These are phyloP conservation scores for Heliconius charithonia DNA, from an alignment of 2,888 invertebrate genomes.

Conservation along the genomic window DNA sequence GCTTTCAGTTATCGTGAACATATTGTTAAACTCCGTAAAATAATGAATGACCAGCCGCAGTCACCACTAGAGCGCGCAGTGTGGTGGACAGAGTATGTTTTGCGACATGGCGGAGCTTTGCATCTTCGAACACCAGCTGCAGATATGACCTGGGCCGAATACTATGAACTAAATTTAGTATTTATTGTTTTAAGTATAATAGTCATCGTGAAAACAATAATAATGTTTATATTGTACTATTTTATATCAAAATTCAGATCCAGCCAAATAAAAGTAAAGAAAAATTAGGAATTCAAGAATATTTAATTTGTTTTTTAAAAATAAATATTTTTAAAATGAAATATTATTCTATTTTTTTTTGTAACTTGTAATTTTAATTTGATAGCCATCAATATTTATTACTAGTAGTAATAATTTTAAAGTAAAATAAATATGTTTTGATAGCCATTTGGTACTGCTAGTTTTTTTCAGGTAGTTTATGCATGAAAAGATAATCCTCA, in stretches of 20 bases:
- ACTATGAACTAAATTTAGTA: slow-evolving; percentile 51
- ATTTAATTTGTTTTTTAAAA: too few species aligned
- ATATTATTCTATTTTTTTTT: too few species aligned
- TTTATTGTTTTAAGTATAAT: slow-evolving; percentile 31
- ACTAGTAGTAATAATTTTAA: too few species aligned
- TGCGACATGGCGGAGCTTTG: slow-evolving; percentile 63
- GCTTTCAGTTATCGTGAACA: slow-evolving; percentile 47
- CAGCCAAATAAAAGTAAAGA: neutral
- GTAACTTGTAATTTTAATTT: too few species aligned
- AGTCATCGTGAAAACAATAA: neutral
- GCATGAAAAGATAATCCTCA: too few species aligned
- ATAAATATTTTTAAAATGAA: too few species aligned
- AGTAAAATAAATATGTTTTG: too few species aligned
- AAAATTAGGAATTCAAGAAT: neutral
- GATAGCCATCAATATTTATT: too few species aligned
- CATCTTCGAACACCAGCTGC: slow-evolving; percentile 54
- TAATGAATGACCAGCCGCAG: slow-evolving; percentile 67
- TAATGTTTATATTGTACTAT: slow-evolving; percentile 25
- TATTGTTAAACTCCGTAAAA: slow-evolving; percentile 51
- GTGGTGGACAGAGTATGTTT: slow-evolving; percentile 75
- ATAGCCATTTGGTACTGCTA: too few species aligned
- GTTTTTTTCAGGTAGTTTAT: too few species aligned
- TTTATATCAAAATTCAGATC: neutral
- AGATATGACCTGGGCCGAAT: slow-evolving; percentile 54
- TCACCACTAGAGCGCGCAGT: slow-evolving; percentile 65